Percentiles rank a stretch among this genome's conserved stretches.
Conservation (phyloP, 2,888 invertebrate species). For the Philereme transversata region DNA sequence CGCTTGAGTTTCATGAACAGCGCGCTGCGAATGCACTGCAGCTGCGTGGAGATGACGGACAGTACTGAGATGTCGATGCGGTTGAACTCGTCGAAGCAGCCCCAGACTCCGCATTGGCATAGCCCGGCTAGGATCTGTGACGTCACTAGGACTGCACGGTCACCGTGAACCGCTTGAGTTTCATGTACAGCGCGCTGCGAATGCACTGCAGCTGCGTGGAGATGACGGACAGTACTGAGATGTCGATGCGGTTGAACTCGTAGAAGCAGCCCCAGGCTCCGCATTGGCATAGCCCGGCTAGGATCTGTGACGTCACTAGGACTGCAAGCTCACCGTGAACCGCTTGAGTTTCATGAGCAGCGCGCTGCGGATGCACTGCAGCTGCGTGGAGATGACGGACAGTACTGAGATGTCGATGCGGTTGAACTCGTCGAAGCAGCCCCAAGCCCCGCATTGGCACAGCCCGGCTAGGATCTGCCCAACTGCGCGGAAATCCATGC, state of each 20-base stretch:
- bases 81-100: too few relatives aligned
- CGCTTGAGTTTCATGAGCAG: conserved; percentile 88
- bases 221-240: conserved; percentile 96
- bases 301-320: conserved; percentile 65
- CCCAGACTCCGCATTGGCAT: too few relatives aligned
- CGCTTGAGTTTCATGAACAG: conserved; percentile 88
- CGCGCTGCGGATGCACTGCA: conserved; percentile 94
- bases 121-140: too few relatives aligned
- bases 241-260: conserved; percentile 96
- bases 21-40: conserved; percentile 94
- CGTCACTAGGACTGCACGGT: not conserved
- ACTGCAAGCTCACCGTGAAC: conserved; percentile 85
- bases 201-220: conserved; percentile 96
- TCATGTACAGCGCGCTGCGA: conserved; percentile 90
- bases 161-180: conserved; percentile 89
- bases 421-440: conserved; percentile 98
- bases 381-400: conserved; percentile 95
- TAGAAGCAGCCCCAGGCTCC: conserved; percentile 99
- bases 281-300: conserved; percentile 91
- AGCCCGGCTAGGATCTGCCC: conserved; percentile 88
- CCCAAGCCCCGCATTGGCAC: conserved; percentile 96
- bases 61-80: too few relatives aligned
- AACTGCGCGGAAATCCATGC: conserved; percentile 93
- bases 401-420: conserved; percentile 95
- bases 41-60: conserved; percentile 94